Percentiles rank a stretch among this genome's conserved stretches.
Conservation (phyloP, 2,797 vertebrate species). For the Sternarchorhynchus goeldii region DNA sequence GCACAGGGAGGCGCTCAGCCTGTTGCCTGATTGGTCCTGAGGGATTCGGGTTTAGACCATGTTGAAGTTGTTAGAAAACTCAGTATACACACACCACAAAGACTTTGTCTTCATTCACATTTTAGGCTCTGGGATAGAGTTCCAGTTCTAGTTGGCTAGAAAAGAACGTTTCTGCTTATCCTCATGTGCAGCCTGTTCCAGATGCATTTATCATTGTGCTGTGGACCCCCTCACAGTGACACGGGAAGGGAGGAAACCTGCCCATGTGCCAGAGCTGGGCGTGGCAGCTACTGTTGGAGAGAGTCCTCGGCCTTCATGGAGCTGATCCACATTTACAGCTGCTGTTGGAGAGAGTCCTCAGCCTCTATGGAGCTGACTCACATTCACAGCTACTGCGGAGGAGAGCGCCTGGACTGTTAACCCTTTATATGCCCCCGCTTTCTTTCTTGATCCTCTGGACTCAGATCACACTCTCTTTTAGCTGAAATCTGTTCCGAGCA, state of each 20-base stretch:
- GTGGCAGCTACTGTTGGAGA: neutral
- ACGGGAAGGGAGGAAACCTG: too few relatives aligned
- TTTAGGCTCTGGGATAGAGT: neutral
- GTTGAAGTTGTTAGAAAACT: too few relatives aligned
- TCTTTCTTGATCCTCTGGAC: neutral
- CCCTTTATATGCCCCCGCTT: neutral
- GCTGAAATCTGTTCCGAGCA: neutral
- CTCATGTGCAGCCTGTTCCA: neutral
- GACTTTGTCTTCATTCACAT: neutral
- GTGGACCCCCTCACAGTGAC: neutral
- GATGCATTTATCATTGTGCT: neutral
- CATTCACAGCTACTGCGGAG: conserved; percentile 20
- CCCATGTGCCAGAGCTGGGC: too few relatives aligned
- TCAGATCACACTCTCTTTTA: too few relatives aligned
- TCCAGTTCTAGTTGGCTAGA: neutral
- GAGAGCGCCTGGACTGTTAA: conserved; percentile 19
- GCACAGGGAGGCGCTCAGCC: too few relatives aligned
- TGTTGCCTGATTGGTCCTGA: too few relatives aligned
- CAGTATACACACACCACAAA: neutral
- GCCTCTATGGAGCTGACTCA: neutral
- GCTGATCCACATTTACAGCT: conserved; percentile 9
- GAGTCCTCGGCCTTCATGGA: conserved; percentile 1
- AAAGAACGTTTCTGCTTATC: neutral
- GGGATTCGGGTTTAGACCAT: too few relatives aligned
- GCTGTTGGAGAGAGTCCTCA: neutral